phyloP scores from a whole-genome alignment of 2,888 invertebrate genomes.

The Liposcelis brunnea region DNA sequence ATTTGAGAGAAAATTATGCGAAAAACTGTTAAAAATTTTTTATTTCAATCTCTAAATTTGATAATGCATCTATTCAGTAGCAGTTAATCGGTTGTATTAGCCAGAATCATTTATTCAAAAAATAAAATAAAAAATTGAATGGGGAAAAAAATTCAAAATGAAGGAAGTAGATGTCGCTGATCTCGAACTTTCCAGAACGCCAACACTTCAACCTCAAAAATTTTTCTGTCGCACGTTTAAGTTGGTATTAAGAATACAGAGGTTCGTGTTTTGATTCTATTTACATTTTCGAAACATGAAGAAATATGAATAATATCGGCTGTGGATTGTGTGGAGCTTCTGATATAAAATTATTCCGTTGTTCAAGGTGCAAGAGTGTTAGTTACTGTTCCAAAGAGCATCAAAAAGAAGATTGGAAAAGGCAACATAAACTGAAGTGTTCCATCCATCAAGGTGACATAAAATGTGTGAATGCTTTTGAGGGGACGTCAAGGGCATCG shows the following conservation, averaged over 20 bases:
- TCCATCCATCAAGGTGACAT: constrained; percentile 10
- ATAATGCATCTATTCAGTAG: no score
- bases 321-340: constrained; percentile 35
- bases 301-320: constrained; percentile 9
- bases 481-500: constrained; percentile 4
- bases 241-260: background rate
- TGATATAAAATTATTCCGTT: constrained; percentile 42
- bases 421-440: constrained; percentile 37
- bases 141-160: no score
- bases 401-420: constrained; percentile 62
- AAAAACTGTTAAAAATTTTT: no score
- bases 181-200: no score
- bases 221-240: no score
- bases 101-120: no score
- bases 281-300: constrained; percentile 6
- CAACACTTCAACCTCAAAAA: no score
- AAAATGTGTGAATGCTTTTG: background rate
- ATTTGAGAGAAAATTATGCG: no score
- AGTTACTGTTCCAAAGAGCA: constrained; percentile 68
- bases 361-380: constrained; percentile 52
- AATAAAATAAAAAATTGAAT: no score
- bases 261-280: constrained; percentile 2
- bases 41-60: no score
- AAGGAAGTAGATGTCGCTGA: no score
- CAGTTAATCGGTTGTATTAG: no score